Evolutionary conservation across 1,140 invertebrate species (phyloP).

Genomic region (Platorchestia sp.): DNA sequence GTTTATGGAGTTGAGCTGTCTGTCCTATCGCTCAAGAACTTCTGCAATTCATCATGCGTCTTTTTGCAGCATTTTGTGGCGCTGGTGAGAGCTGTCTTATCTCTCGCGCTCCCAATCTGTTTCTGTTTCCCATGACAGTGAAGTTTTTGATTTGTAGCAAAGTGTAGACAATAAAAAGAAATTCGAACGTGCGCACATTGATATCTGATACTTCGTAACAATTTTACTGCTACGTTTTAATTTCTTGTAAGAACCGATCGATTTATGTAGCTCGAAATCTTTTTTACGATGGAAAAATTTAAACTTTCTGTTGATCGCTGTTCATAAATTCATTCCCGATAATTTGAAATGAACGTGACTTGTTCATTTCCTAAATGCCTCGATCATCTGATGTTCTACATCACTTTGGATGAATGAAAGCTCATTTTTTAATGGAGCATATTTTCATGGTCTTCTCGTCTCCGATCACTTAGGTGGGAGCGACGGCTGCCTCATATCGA

Average conservation of each 20-base stretch:
- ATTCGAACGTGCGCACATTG: neutral
- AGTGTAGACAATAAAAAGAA: neutral
- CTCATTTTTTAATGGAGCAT: neutral
- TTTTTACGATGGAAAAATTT: neutral
- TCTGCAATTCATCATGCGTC: slow-evolving; percentile 35
- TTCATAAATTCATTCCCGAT: neutral
- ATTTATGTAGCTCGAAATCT: neutral
- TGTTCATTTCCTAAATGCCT: neutral
- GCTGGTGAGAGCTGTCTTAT: neutral
- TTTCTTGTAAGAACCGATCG: neutral
- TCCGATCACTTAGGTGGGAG: neutral
- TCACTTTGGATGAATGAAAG: neutral
- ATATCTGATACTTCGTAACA: neutral
- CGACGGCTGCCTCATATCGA: neutral
- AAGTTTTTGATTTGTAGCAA: neutral
- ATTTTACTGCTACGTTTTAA: neutral
- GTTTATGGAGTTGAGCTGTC: neutral
- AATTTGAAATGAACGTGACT: neutral
- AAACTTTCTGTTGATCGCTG: neutral
- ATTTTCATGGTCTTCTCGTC: neutral
- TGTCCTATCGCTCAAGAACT: slow-evolving; percentile 40
- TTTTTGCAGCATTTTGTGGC: slow-evolving; percentile 1
- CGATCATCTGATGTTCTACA: neutral
- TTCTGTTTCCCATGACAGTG: neutral
- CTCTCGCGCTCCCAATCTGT: neutral